Percentiles rank a stretch among this genome's conserved stretches.
These are phyloP conservation scores for Drosophila vallismaia DNA, from an alignment of 2,888 invertebrate genomes.

Conservation along the genomic window DNA sequence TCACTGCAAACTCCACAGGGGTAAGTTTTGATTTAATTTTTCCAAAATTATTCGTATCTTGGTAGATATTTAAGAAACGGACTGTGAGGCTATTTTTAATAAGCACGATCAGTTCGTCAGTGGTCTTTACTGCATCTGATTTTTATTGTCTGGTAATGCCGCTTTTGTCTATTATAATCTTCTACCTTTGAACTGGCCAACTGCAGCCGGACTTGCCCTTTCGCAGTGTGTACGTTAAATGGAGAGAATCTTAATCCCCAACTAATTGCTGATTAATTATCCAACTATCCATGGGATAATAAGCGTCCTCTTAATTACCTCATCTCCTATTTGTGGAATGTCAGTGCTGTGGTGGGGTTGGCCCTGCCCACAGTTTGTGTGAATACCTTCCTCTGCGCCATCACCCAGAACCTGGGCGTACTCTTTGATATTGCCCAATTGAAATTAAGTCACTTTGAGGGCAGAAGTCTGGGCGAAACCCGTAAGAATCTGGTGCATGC, in stretches of 20 bases:
- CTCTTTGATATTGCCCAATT: slow-evolving; percentile 38
- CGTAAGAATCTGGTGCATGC: slow-evolving; percentile 14
- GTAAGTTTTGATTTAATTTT: background rate
- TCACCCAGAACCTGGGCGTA: slow-evolving; percentile 41
- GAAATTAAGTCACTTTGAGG: slow-evolving; percentile 39
- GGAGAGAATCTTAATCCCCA: background rate
- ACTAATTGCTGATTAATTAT: too few relatives aligned
- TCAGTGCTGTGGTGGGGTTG: slow-evolving; percentile 30
- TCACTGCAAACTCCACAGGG: background rate
- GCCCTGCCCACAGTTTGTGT: slow-evolving; percentile 37
- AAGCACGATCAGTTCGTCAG: slow-evolving; percentile 36
- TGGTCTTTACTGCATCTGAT: slow-evolving; percentile 22
- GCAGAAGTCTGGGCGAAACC: background rate
- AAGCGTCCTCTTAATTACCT: slow-evolving; percentile 29
- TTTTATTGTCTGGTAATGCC: slow-evolving; percentile 24
- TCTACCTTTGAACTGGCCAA: background rate
- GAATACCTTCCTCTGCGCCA: slow-evolving; percentile 42
- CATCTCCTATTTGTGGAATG: slow-evolving; percentile 52
- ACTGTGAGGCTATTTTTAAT: slow-evolving; percentile 27
- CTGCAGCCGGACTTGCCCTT: slow-evolving; percentile 22
- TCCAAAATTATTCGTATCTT: too few relatives aligned
- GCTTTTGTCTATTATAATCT: slow-evolving; percentile 7
- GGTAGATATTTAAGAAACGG: slow-evolving; percentile 19
- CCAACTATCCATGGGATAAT: slow-evolving; percentile 52
- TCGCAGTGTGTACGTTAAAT: slow-evolving; percentile 43